Conservation (phyloP, 2,797 vertebrate genomes). For the Enteromius afrohamiltoni region DNA sequence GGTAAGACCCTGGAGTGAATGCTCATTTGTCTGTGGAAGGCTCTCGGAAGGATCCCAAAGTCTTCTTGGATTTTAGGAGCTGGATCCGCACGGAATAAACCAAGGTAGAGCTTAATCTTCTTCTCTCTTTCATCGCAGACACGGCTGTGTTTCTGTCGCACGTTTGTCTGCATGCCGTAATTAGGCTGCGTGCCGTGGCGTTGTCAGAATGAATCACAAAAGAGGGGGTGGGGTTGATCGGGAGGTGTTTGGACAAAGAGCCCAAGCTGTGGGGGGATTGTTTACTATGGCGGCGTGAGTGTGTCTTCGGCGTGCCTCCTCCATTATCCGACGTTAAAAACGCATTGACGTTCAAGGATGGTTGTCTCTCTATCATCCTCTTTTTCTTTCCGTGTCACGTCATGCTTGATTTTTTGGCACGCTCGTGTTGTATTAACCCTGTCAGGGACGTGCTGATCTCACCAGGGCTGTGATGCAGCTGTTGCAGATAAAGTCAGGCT, state of each 20-base stretch:
- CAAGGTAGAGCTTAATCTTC: slow-evolving; percentile 68
- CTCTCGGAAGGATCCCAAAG: slow-evolving; percentile 77
- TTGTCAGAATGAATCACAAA: slow-evolving; percentile 73
- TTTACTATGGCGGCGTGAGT: slow-evolving; percentile 72
- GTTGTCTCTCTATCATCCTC: slow-evolving; percentile 35
- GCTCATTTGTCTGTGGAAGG: slow-evolving; percentile 84
- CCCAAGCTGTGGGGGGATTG: slow-evolving; percentile 71
- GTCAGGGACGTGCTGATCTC: slow-evolving; percentile 22
- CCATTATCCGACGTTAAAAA: slow-evolving; percentile 34
- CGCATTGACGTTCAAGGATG: slow-evolving; percentile 47
- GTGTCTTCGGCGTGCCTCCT: slow-evolving; percentile 23
- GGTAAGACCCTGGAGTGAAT: slow-evolving; percentile 88
- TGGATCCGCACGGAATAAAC: slow-evolving; percentile 74
- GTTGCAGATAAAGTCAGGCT: slow-evolving; percentile 36
- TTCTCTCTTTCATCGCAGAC: not conserved
- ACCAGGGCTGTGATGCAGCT: slow-evolving; percentile 42
- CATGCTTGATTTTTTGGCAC: slow-evolving; percentile 17
- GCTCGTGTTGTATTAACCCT: slow-evolving; percentile 20
- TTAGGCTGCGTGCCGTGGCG: slow-evolving; percentile 63
- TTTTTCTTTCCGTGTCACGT: not conserved
- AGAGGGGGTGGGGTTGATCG: slow-evolving; percentile 80
- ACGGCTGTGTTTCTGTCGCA: not conserved
- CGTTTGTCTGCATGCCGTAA: slow-evolving; percentile 51
- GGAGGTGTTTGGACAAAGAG: slow-evolving; percentile 80
- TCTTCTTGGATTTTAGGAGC: slow-evolving; percentile 76